phyloP scores from a whole-genome alignment of 2,888 invertebrate genomes.

The Thera britannica region DNA sequence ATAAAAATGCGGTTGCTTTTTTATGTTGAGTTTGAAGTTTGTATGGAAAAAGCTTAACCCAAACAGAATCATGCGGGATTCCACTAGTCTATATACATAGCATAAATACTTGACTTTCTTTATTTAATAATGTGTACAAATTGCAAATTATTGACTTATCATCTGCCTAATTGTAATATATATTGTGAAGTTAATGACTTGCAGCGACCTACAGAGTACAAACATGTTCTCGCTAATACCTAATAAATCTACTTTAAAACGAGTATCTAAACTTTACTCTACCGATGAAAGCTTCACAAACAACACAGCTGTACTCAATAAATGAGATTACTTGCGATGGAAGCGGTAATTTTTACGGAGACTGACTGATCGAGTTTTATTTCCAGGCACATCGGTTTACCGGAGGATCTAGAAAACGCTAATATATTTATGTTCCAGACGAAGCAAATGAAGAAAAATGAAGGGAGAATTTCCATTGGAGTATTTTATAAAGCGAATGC shows the following conservation, averaged over 20 bases:
- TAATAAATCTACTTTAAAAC: not conserved
- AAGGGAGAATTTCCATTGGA: not conserved
- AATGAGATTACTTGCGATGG: not conserved
- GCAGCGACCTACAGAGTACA: too few species aligned
- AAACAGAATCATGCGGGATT: too few species aligned
- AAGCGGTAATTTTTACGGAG: not conserved
- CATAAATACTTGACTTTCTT: too few species aligned
- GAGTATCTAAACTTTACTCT: not conserved
- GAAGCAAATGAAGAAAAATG: not conserved
- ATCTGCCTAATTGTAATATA: too few species aligned
- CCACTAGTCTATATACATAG: too few species aligned
- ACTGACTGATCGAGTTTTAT: conserved; percentile 4
- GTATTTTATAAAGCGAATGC: not conserved
- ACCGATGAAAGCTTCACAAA: not conserved
- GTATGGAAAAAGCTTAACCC: too few species aligned
- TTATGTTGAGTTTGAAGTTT: too few species aligned
- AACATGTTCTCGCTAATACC: not conserved
- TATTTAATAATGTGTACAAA: too few species aligned
- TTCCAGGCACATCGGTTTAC: not conserved
- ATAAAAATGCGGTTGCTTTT: too few species aligned
- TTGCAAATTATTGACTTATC: too few species aligned
- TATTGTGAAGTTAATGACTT: too few species aligned
- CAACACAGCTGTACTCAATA: not conserved
- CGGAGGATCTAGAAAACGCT: not conserved
- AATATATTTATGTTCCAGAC: not conserved